A percentile compares a stretch with the other conserved stretches of the same genome.
Conservation (phyloP, 2,888 invertebrate genomes). For the Microctonus brassicae region DNA sequence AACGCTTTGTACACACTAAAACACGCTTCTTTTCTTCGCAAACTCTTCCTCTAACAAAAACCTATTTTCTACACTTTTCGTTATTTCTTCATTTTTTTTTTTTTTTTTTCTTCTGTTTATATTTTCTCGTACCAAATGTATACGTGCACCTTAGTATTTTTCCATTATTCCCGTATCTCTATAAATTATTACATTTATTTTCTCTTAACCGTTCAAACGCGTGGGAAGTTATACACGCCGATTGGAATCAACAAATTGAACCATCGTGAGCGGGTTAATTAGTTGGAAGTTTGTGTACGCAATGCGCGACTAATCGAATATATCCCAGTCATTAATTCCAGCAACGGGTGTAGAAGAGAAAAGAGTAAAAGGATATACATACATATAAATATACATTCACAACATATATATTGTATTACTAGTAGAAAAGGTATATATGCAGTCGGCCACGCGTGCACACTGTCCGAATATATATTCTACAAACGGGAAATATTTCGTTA, state of each 20-base stretch:
- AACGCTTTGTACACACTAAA: conserved; percentile 20
- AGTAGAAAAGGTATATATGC: conserved; percentile 24
- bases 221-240: background rate
- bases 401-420: background rate
- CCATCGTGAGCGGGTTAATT: conserved; percentile 35
- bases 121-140: conserved; percentile 6
- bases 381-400: background rate
- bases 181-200: background rate
- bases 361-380: background rate
- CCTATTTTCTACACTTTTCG: background rate
- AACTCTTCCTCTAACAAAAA: background rate
- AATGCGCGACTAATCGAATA: conserved; percentile 38
- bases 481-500: conserved; percentile 7
- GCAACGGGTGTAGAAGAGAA: background rate
- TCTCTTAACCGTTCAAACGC: background rate
- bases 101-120: background rate
- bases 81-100: background rate
- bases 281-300: conserved; percentile 41
- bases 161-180: background rate
- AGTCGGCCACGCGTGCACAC: conserved; percentile 21
- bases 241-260: conserved; percentile 14
- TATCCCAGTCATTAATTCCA: conserved; percentile 38
- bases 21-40: conserved; percentile 19
- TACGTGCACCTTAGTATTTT: background rate
- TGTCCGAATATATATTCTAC: conserved; percentile 1